Percentiles rank a stretch among this genome's conserved stretches.
Conservation (phyloP, 2,113 vertebrate species). For the Ageneiosus marmoratus region DNA sequence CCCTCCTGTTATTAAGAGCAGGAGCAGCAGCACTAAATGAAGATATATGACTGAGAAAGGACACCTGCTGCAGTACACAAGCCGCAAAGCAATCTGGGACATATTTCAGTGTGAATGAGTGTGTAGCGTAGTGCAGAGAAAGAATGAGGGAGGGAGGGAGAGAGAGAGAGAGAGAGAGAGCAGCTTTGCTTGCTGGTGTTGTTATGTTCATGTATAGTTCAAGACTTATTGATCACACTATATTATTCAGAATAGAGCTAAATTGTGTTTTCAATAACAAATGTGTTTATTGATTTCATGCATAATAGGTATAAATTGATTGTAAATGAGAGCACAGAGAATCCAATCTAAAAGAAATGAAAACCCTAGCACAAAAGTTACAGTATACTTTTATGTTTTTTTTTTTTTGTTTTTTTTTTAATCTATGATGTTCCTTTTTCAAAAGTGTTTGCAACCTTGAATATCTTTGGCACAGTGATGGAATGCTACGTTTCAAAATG, state of each 20-base stretch:
- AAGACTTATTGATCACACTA: constrained; percentile 8
- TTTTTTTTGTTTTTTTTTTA: neutral
- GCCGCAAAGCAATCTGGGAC: constrained; percentile 21
- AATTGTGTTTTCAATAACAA: constrained; percentile 36
- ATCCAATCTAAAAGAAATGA: constrained; percentile 7
- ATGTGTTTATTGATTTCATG: constrained; percentile 29
- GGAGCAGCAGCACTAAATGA: constrained; percentile 39
- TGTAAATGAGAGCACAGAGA: neutral
- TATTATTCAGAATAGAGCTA: constrained; percentile 32
- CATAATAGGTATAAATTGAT: constrained; percentile 13
- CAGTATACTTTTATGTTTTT: neutral
- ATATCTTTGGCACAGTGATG: neutral
- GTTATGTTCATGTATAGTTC: neutral
- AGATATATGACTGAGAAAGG: constrained; percentile 43
- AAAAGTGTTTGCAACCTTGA: neutral
- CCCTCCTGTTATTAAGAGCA: constrained; percentile 13
- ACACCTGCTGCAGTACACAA: constrained; percentile 33
- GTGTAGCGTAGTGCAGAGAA: neutral
- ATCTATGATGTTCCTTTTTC: neutral
- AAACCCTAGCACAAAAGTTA: neutral
- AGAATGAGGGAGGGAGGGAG: constrained; percentile 7
- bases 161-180: constrained; percentile 5
- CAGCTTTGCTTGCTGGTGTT: neutral
- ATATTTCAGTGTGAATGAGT: constrained; percentile 20
- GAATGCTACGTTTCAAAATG: constrained; percentile 8